Conservation (phyloP, 1,140 invertebrate species). For the Leptonema lineaticorne region DNA sequence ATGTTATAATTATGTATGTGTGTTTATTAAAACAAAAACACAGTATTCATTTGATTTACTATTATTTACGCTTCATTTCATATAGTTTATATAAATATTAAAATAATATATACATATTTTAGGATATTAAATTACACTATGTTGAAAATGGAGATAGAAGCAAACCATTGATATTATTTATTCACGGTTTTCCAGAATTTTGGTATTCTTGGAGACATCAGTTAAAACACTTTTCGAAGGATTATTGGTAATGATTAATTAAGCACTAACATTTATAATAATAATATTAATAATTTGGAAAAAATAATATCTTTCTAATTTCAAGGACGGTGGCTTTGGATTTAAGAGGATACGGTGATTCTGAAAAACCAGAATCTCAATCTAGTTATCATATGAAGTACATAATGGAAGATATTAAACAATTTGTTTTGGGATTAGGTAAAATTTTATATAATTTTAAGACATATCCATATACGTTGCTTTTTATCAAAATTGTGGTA, state of each 20-base stretch:
- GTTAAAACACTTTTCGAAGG: constrained; percentile 47
- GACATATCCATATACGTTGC: neutral
- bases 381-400: constrained; percentile 57
- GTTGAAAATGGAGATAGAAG: constrained; percentile 64
- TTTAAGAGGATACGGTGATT: constrained; percentile 68
- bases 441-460: constrained; percentile 23
- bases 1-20: too few species aligned
- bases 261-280: neutral
- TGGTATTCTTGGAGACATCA: constrained; percentile 73
- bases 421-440: constrained; percentile 63
- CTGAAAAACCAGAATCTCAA: constrained; percentile 63
- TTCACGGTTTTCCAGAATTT: constrained; percentile 80
- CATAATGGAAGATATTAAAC: constrained; percentile 62
- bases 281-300: neutral
- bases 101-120: constrained; percentile 45
- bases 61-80: too few species aligned
- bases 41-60: too few species aligned
- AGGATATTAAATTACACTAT: constrained; percentile 77
- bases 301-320: neutral
- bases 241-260: constrained; percentile 35
- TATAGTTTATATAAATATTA: too few species aligned
- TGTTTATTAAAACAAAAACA: too few species aligned
- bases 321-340: constrained; percentile 68
- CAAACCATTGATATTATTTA: constrained; percentile 64
- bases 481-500: neutral